Evolutionary conservation across 2,113 vertebrate species (phyloP).

Genomic region (Brachyhypopomus occidentalis): DNA sequence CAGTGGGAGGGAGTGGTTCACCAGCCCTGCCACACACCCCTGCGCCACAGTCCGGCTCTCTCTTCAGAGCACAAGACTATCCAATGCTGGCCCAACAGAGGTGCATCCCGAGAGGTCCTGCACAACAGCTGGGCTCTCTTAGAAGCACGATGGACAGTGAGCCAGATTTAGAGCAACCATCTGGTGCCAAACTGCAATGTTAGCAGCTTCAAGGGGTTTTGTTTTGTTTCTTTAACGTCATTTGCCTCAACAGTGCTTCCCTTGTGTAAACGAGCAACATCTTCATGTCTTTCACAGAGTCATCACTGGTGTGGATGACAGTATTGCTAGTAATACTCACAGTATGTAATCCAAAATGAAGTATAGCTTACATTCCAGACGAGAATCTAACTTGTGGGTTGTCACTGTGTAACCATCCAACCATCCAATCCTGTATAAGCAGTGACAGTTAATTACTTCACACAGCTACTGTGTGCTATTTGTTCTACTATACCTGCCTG

Average conservation of each 20-base stretch:
- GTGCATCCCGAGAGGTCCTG: not conserved
- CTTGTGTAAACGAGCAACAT: not conserved
- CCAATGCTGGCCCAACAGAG: constrained; percentile 13
- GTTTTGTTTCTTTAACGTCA: not conserved
- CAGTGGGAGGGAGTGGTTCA: constrained; percentile 23
- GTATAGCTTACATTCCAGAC: too few relatives aligned
- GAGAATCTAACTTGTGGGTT: too few relatives aligned
- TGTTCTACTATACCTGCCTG: not conserved
- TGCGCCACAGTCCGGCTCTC: not conserved
- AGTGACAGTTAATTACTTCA: too few relatives aligned
- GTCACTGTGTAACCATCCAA: too few relatives aligned
- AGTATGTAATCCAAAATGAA: not conserved
- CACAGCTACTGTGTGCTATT: not conserved
- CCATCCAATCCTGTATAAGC: not conserved
- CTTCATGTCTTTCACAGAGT: not conserved
- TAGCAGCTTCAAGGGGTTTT: constrained; percentile 25
- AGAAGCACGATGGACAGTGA: constrained; percentile 32
- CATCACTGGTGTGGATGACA: not conserved
- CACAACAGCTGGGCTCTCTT: not conserved
- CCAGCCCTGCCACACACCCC: not conserved
- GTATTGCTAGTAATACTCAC: not conserved
- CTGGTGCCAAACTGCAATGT: constrained; percentile 19
- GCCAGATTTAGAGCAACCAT: constrained; percentile 34
- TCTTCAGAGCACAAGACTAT: not conserved
- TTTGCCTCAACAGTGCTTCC: too few relatives aligned